Percentiles rank a stretch among this genome's conserved stretches.
phyloP scores from a whole-genome alignment of 2,888 invertebrate genomes.

The Tridacna gigas region DNA sequence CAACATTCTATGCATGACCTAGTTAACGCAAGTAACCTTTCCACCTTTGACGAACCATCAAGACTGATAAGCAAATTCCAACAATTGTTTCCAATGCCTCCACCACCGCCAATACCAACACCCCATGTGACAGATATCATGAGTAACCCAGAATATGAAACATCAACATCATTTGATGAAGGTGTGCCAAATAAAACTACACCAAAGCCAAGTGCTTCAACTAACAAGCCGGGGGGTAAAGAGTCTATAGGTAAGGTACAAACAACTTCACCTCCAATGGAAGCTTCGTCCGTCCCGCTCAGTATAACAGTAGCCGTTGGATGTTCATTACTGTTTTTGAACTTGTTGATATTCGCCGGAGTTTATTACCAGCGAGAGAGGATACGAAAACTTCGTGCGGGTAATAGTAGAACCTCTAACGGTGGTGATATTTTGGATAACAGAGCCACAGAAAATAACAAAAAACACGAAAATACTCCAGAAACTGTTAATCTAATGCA shows the following conservation, averaged over 20 bases:
- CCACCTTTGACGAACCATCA: constrained; percentile 93
- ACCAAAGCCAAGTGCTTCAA: background rate
- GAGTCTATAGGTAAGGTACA: background rate
- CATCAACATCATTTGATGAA: constrained; percentile 16
- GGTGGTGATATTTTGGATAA: constrained; percentile 29
- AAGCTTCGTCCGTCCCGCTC: constrained; percentile 75
- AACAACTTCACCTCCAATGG: background rate
- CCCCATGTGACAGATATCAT: background rate
- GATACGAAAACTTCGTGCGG: constrained; percentile 73
- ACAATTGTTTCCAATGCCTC: constrained; percentile 71
- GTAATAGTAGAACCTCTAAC: constrained; percentile 47
- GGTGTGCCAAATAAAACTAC: background rate
- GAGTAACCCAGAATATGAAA: background rate
- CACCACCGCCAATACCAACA: constrained; percentile 75
- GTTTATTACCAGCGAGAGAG: constrained; percentile 92
- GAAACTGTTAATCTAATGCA: constrained; percentile 51
- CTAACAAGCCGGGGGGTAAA: constrained; percentile 14
- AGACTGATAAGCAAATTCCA: constrained; percentile 87
- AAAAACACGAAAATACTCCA: constrained; percentile 19
- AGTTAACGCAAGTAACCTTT: constrained; percentile 92
- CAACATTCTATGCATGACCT: constrained; percentile 92
- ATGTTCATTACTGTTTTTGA: constrained; percentile 95
- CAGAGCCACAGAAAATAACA: constrained; percentile 20
- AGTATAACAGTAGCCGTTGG: constrained; percentile 92
- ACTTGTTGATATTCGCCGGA: constrained; percentile 96